phyloP scores from a whole-genome alignment of 1,140 invertebrate genomes.

The Drosophila oshimai region DNA sequence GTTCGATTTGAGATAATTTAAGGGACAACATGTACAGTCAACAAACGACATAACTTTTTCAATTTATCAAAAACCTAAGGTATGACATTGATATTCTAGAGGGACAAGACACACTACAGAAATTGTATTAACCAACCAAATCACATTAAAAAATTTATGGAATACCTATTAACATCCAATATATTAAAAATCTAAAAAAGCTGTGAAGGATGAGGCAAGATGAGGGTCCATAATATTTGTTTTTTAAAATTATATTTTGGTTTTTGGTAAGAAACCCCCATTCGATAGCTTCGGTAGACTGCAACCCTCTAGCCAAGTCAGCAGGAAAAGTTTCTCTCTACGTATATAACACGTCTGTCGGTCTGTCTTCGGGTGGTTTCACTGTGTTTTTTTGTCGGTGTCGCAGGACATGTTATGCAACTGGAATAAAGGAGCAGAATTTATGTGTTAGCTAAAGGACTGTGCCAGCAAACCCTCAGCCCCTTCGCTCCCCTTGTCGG shows the following conservation, averaged over 20 bases:
- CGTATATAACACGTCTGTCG: conserved; percentile 54
- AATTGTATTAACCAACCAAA: too few species aligned
- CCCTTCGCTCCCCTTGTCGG: neutral
- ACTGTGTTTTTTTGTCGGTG: conserved; percentile 45
- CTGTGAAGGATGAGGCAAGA: too few species aligned
- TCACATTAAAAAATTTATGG: too few species aligned
- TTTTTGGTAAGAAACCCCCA: neutral
- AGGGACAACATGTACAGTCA: neutral
- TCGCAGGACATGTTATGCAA: conserved; percentile 74
- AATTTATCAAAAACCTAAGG: too few species aligned
- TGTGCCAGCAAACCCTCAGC: conserved; percentile 17
- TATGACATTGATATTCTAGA: too few species aligned
- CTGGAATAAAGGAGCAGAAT: conserved; percentile 71
- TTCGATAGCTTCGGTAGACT: neutral
- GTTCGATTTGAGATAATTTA: neutral
- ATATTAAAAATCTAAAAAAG: neutral
- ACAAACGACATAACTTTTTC: too few species aligned
- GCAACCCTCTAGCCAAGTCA: conserved; percentile 46
- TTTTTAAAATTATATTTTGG: neutral
- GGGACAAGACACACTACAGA: too few species aligned
- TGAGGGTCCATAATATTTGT: too few species aligned
- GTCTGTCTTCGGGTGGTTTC: conserved; percentile 32
- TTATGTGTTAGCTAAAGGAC: conserved; percentile 63
- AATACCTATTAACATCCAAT: too few species aligned
- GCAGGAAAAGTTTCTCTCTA: conserved; percentile 74